These are phyloP conservation scores for Drepana arcuata DNA, from an alignment of 1,140 invertebrate genomes.

Conservation along the genomic window DNA sequence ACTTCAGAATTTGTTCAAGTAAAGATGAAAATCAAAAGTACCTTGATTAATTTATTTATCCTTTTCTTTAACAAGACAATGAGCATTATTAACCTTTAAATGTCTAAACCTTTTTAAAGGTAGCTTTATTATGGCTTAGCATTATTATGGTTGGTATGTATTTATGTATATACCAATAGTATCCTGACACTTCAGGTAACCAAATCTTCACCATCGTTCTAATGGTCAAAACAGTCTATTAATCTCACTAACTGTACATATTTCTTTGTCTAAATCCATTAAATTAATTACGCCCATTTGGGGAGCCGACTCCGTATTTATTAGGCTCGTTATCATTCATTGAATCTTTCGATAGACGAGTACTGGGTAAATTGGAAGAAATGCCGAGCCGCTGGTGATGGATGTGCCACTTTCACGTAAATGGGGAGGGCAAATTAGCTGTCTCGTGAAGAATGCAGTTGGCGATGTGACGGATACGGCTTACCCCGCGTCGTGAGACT, in stretches of 20 bases:
- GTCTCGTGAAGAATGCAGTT: slow-evolving; percentile 54
- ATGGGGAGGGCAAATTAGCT: slow-evolving; percentile 54
- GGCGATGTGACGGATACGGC: slow-evolving; percentile 43
- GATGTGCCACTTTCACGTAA: slow-evolving; percentile 55
- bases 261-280: slow-evolving; percentile 69
- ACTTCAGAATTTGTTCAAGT: too few relatives aligned
- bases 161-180: too few relatives aligned
- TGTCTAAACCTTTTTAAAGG: too few relatives aligned
- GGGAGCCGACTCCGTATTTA: slow-evolving; percentile 60
- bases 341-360: slow-evolving; percentile 59
- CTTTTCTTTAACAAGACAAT: too few relatives aligned
- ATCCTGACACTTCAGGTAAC: too few relatives aligned
- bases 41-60: too few relatives aligned
- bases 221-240: slow-evolving; percentile 48
- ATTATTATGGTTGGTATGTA: too few relatives aligned
- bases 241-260: slow-evolving; percentile 63
- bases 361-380: slow-evolving; percentile 36
- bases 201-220: too few relatives aligned
- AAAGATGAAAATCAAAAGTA: too few relatives aligned
- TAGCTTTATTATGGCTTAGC: too few relatives aligned
- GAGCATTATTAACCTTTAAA: too few relatives aligned
- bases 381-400: slow-evolving; percentile 32
- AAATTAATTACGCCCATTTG: slow-evolving; percentile 64
- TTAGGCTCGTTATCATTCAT: slow-evolving; percentile 68
- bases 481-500: slow-evolving; percentile 10